Percentiles rank a stretch among this genome's conserved stretches.
These are phyloP conservation scores for Liolophura sinensis DNA, from an alignment of 1,140 invertebrate genomes.

Conservation along the genomic window DNA sequence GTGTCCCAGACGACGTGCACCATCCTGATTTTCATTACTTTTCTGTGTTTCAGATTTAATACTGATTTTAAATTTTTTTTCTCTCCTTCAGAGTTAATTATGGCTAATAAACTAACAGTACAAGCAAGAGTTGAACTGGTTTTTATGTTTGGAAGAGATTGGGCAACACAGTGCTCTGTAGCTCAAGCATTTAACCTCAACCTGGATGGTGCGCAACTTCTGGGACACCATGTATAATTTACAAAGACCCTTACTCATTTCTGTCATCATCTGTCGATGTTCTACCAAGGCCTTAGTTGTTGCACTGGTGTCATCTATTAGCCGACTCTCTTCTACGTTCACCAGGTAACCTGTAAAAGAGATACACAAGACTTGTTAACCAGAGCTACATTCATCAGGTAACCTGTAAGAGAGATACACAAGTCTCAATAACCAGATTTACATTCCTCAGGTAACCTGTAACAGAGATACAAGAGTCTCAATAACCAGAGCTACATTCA, in stretches of 20 bases:
- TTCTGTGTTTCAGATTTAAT: too few relatives aligned
- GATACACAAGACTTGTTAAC: background rate
- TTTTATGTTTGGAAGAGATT: too few relatives aligned
- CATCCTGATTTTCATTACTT: too few relatives aligned
- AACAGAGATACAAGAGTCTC: constrained; percentile 11
- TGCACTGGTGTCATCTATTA: constrained; percentile 35
- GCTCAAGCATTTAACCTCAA: too few relatives aligned
- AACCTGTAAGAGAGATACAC: constrained; percentile 29
- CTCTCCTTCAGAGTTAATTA: too few relatives aligned
- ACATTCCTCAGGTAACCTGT: constrained; percentile 32
- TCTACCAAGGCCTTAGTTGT: constrained; percentile 37
- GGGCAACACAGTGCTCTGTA: too few relatives aligned
- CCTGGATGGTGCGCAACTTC: too few relatives aligned
- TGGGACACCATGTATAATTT: constrained; percentile 63
- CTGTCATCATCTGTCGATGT: constrained; percentile 43
- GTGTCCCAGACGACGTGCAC: background rate
- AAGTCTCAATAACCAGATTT: background rate
- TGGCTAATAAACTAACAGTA: too few relatives aligned
- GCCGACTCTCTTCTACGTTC: constrained; percentile 28
- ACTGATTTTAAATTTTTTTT: too few relatives aligned
- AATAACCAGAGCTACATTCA: constrained; percentile 7
- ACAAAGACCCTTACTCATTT: constrained; percentile 45
- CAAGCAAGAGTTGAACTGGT: too few relatives aligned
- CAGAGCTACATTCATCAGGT: constrained; percentile 20
- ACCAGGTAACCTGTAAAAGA: constrained; percentile 36